Base-by-base conservation (phyloP, 2,888 invertebrate genomes). In the Tinea trinotella region DNA sequence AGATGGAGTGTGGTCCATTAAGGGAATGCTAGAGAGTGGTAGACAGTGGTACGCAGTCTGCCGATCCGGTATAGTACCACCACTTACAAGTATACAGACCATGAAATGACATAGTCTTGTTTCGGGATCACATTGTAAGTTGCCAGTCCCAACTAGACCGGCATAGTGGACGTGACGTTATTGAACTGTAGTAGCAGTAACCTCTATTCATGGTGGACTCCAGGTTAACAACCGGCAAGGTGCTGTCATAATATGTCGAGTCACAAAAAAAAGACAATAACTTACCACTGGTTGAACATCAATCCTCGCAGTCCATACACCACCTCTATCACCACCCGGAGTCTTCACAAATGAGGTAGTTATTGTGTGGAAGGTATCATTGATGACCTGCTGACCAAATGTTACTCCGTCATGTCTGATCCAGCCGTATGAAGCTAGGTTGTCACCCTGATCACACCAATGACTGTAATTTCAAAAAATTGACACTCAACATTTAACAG, bases 231-330 rank as follows among this genome's bases (percentile, higher is more conserved):
- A 7, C 7, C n/a, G n/a, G 22, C 22, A 22, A 3, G 7, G 4
- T 22, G 7, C 22, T 22, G 22, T 22, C 50, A 22, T 9, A 6
- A 3, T 22, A 22, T n/a, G n/a, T n/a, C n/a, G n/a, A n/a, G n/a
- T 22, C 22, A 22, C 22, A 22, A 3, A 22, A n/a, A n/a, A n/a
- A n/a, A n/a, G 24, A 24, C 9, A 7, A 24, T 24, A 9, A 59
- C 63, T 54, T 35, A 82, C 84, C 63, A 67, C 61, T 13, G 17
- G 22, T 30, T 53, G 20, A 6, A 84, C 65, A 64, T 81, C 81
- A 35, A 99, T 90, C 60, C 95, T 88, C 0, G 94, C 94, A 0
- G 96, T 95, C 98, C 98, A 98, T 65, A 97, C 97, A 0, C 97
- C 97, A 1, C 97, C 97, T 66, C 92, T 90, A 24, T 88, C 80